Evolutionary conservation across 2,797 vertebrate genomes (phyloP).

Genomic region (Morelia viridis): DNA sequence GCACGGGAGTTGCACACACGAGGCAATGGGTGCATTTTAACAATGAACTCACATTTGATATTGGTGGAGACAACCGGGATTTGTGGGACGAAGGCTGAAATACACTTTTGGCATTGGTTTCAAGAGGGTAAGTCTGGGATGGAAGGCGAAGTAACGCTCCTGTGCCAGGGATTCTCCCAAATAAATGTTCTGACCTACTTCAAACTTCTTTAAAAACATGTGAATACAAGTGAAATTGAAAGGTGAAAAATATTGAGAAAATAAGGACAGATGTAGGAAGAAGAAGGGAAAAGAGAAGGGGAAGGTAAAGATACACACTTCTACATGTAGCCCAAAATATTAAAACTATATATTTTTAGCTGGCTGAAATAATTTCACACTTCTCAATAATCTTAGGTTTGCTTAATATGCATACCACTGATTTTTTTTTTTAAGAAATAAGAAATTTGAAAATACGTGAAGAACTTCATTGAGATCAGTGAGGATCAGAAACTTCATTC

Average conservation of each 20-base stretch:
- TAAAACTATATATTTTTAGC: neutral
- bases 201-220: neutral
- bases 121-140: neutral
- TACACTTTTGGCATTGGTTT: neutral
- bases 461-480: neutral
- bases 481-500: neutral
- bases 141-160: neutral
- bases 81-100: neutral
- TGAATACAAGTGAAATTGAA: neutral
- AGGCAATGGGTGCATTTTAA: neutral
- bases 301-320: neutral
- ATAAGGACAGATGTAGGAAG: neutral
- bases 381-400: neutral
- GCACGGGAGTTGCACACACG: neutral
- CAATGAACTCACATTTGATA: neutral
- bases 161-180: neutral
- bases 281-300: neutral
- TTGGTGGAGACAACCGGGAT: neutral
- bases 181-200: neutral
- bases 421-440: neutral
- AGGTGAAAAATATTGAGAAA: neutral
- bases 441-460: neutral
- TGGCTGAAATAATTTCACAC: neutral
- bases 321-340: neutral
- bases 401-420: neutral